phyloP scores from a whole-genome alignment of 2,797 vertebrate genomes.

The Odontamblyopus rebecca region DNA sequence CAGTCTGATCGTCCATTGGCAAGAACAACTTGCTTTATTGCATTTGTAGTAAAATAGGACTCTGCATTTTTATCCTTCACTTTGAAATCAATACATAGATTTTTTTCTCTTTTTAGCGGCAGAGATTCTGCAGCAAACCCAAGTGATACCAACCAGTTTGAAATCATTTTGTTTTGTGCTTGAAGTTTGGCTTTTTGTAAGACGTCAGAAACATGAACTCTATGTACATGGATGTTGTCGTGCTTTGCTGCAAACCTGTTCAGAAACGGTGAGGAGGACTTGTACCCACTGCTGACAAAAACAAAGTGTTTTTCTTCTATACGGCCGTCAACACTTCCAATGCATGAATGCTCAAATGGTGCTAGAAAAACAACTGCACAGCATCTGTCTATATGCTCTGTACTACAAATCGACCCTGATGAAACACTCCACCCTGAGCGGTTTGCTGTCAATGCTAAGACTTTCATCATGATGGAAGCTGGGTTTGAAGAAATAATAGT shows the following conservation, averaged over 20 bases:
- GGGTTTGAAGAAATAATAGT: slow-evolving; percentile 64
- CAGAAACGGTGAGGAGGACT: slow-evolving; percentile 27
- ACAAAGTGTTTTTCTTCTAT: slow-evolving; percentile 69
- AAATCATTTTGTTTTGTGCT: slow-evolving; percentile 59
- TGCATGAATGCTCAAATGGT: slow-evolving; percentile 62
- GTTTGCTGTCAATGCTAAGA: slow-evolving; percentile 71
- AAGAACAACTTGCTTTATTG: slow-evolving; percentile 76
- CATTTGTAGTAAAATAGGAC: slow-evolving; percentile 79
- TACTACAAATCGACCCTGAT: slow-evolving; percentile 34
- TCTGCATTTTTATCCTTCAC: slow-evolving; percentile 16
- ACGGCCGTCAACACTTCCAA: slow-evolving; percentile 36
- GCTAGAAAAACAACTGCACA: slow-evolving; percentile 77
- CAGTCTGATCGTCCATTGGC: slow-evolving; percentile 30
- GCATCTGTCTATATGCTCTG: slow-evolving; percentile 44
- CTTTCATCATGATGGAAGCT: slow-evolving; percentile 66
- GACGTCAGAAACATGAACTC: slow-evolving; percentile 67
- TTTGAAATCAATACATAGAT: slow-evolving; percentile 41
- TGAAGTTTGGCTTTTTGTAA: slow-evolving; percentile 81
- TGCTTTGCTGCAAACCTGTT: slow-evolving; percentile 48
- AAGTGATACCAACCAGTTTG: slow-evolving; percentile 76
- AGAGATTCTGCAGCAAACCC: slow-evolving; percentile 55
- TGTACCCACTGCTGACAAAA: slow-evolving; percentile 67
- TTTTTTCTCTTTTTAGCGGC: slow-evolving; percentile 55
- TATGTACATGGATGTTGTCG: slow-evolving; percentile 72
- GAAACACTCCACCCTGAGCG: slow-evolving; percentile 76